Conservation (phyloP, 1,140 invertebrate species). For the Cotesia chilonis region DNA sequence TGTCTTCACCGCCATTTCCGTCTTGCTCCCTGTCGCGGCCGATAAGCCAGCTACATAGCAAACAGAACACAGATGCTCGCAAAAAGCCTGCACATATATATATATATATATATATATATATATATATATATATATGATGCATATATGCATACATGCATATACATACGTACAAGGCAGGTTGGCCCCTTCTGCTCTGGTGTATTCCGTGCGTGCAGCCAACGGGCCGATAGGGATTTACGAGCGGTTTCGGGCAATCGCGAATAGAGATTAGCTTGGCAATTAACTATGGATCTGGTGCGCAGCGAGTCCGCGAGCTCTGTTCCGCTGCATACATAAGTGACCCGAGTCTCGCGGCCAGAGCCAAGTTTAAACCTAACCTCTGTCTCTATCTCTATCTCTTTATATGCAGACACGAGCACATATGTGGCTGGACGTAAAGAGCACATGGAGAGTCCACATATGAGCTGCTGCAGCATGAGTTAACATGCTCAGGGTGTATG, state of each 20-base stretch:
- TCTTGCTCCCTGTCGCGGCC: conserved; percentile 16
- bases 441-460: conserved; percentile 39
- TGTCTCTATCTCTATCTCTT: neutral
- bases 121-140: neutral
- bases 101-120: conserved; percentile 3
- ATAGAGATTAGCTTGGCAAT: conserved; percentile 67
- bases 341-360: conserved; percentile 41
- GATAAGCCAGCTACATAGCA: no score
- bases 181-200: conserved; percentile 20
- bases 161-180: no score
- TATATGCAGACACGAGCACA: neutral
- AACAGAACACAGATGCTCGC: no score
- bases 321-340: conserved; percentile 40
- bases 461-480: conserved; percentile 36
- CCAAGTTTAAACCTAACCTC: conserved; percentile 41
- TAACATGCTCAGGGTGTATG: conserved; percentile 21
- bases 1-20: conserved; percentile 19
- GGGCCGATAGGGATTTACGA: conserved; percentile 66
- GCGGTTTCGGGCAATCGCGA: conserved; percentile 66
- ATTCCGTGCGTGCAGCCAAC: conserved; percentile 49
- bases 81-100: neutral
- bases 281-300: conserved; percentile 66
- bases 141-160: no score
- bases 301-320: conserved; percentile 58
- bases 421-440: neutral